phyloP scores from a whole-genome alignment of 2,888 invertebrate genomes.

The Stenodera caucasica region DNA sequence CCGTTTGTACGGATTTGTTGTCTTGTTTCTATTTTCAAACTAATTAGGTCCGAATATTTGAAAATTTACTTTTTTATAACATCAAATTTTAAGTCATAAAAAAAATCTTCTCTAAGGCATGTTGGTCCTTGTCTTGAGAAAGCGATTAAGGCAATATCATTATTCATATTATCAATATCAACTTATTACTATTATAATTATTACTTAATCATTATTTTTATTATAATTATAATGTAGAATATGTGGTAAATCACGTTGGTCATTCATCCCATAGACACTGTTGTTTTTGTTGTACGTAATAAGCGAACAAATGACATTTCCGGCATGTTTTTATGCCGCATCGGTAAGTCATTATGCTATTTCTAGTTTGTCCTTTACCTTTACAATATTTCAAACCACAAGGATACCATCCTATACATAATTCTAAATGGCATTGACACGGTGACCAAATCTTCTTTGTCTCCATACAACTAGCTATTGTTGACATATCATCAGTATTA shows the following conservation, averaged over 20 bases:
- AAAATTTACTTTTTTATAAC: neutral
- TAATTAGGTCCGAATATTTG: neutral
- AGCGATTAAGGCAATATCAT: conserved; percentile 41
- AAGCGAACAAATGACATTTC: conserved; percentile 85
- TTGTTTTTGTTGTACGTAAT: conserved; percentile 81
- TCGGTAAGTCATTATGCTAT: conserved; percentile 72
- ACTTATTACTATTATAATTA: conserved; percentile 7
- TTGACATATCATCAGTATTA: conserved; percentile 44
- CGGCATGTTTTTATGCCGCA: conserved; percentile 96
- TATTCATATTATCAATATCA: conserved; percentile 9
- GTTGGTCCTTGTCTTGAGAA: conserved; percentile 50
- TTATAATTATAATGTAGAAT: conserved; percentile 6
- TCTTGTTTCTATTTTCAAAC: neutral
- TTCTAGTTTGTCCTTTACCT: conserved; percentile 57
- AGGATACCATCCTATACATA: conserved; percentile 94
- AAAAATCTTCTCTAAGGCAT: conserved; percentile 47
- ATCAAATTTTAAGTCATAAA: neutral
- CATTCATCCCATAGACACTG: conserved; percentile 77
- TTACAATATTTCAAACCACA: conserved; percentile 95
- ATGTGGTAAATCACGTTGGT: conserved; percentile 29
- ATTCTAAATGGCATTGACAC: conserved; percentile 83
- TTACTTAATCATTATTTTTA: neutral
- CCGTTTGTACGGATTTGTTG: too few species aligned
- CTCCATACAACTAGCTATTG: conserved; percentile 62
- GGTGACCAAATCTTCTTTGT: conserved; percentile 71